A percentile compares a stretch with the other conserved stretches of the same genome.
Evolutionary conservation across 2,888 invertebrate species (phyloP).

Genomic region (Melanostoma mellinum): DNA sequence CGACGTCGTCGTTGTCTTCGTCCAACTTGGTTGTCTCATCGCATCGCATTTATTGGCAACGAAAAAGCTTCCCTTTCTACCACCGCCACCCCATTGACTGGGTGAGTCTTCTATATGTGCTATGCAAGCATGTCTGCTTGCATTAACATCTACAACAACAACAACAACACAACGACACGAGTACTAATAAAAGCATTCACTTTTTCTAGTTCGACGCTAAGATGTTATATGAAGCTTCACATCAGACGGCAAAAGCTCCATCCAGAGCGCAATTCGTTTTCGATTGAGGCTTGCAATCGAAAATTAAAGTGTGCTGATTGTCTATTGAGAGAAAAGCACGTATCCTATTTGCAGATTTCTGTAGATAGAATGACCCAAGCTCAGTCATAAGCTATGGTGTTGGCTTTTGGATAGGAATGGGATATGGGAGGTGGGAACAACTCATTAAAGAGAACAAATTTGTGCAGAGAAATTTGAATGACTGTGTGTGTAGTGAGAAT

Average conservation of each 20-base stretch:
- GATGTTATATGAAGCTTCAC: not conserved
- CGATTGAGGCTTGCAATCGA: conserved; percentile 36
- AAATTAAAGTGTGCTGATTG: not conserved
- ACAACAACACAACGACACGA: not conserved
- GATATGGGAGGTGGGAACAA: not conserved
- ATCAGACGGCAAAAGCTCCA: conserved; percentile 17
- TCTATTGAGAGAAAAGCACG: not conserved
- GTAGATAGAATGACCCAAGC: conserved; percentile 50
- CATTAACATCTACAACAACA: conserved; percentile 18
- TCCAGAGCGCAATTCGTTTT: conserved; percentile 17
- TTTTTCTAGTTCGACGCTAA: conserved; percentile 5
- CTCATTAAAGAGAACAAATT: too few relatives aligned
- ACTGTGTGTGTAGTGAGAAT: too few relatives aligned
- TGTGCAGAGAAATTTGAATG: too few relatives aligned
- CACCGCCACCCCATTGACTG: conserved; percentile 11
- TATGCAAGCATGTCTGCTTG: conserved; percentile 20
- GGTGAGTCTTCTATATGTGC: not conserved
- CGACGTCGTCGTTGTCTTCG: conserved; percentile 57
- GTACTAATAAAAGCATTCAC: conserved; percentile 30
- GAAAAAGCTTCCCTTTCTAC: conserved; percentile 38
- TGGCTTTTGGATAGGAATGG: not conserved
- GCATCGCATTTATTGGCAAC: conserved; percentile 53
- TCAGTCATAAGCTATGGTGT: not conserved
- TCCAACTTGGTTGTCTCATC: conserved; percentile 28
- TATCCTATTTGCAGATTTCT: conserved; percentile 47